These are phyloP conservation scores for Tetrax tetrax DNA, from an alignment of 2,113 vertebrate genomes.

Conservation along the genomic window DNA sequence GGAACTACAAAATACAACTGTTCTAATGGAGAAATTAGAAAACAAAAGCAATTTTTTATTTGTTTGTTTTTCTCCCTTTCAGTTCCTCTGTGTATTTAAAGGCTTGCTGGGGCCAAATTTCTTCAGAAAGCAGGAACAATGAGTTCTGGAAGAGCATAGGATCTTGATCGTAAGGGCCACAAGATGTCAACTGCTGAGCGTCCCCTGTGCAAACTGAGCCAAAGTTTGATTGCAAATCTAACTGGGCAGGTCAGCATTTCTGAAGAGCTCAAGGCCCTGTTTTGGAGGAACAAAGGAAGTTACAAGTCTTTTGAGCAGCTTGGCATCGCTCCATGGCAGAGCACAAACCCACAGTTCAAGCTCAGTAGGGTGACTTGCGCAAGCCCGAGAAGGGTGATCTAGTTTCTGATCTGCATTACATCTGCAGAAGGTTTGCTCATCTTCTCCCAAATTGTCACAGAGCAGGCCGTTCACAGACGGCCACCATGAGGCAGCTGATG, in stretches of 20 bases:
- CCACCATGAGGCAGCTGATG: accelerated
- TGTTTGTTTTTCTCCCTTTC: neutral
- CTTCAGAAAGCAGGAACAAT: neutral
- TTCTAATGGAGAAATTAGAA: neutral
- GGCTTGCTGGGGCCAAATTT: neutral
- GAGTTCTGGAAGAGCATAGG: neutral
- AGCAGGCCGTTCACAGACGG: neutral
- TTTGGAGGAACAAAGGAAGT: neutral
- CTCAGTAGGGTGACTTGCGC: accelerated
- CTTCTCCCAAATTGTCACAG: neutral
- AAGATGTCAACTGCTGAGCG: neutral
- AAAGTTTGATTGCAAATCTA: neutral
- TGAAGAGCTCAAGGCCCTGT: neutral
- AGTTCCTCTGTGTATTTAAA: neutral
- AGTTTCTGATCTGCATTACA: accelerated
- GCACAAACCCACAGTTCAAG: neutral
- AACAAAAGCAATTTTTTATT: neutral
- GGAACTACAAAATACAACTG: neutral
- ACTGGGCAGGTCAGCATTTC: neutral
- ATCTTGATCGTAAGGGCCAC: neutral
- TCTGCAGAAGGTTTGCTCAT: neutral
- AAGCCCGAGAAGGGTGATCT: neutral
- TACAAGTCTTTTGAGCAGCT: neutral
- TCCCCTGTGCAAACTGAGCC: neutral
- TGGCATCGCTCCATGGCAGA: neutral